Evolutionary conservation across 2,888 invertebrate genomes (phyloP), one percentile per base, ranked within the genome.

Genomic region (Clusia tigrina): DNA sequence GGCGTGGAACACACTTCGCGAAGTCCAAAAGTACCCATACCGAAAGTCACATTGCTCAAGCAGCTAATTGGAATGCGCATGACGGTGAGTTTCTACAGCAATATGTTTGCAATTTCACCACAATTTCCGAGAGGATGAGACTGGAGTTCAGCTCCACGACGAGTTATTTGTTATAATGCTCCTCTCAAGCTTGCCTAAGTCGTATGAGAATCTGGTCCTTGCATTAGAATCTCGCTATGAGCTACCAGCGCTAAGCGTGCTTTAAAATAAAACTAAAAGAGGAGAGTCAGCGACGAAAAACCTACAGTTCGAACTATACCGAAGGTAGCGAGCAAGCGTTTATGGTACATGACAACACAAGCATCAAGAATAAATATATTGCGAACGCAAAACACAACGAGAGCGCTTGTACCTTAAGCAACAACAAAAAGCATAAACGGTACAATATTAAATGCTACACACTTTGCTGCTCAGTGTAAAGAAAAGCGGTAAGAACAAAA

Each of bases 101-200:
- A 42, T 42, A 56, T 17, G n/a, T 56, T 22, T 38, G 23, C 38
- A 38, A 22, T 10, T 56, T 56, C 38, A 38, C n/a, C 5, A 22
- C 20, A n/a, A 23, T 38, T 20, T 15, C 38, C 2, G 56, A 56
- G 24, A 38, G 42, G n/a, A n/a, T n/a, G n/a, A n/a, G n/a, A n/a
- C n/a, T n/a, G n/a, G n/a, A n/a, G n/a, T n/a, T n/a, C n/a, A n/a
- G n/a, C n/a, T n/a, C n/a, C n/a, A n/a, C n/a, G 42, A 56, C 2
- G 56, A 56, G 20, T 42, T 56, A 15, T 38, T 23, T 15, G 56
- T 56, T 2, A 56, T 56, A 3, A 56, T 56, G 42, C 37, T 56
- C 15, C 24, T 56, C 15, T 18, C 42, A 1, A 56, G 42, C n/a
- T 22, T 42, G 17, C 56, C 56, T 1, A 56, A 23, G 23, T 22